Percentiles rank a stretch among this genome's conserved stretches.
Conservation (phyloP, 2,888 invertebrate genomes). For the Anarsia innoxiella region DNA sequence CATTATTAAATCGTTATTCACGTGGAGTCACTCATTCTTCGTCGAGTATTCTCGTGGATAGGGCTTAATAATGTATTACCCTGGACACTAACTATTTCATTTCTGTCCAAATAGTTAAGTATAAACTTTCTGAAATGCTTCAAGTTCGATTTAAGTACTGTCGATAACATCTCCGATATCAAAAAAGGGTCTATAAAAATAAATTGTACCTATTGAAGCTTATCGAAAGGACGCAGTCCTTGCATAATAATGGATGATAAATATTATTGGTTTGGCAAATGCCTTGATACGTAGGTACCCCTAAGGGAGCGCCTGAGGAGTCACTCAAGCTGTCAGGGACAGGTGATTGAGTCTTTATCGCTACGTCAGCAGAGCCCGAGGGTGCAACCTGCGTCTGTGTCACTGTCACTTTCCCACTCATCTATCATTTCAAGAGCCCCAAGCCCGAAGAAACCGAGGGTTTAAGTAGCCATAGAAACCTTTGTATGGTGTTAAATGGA, state of each 20-base stretch:
- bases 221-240: slow-evolving; percentile 39
- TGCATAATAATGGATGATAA: slow-evolving; percentile 41
- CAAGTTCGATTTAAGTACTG: slow-evolving; percentile 6
- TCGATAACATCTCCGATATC: slow-evolving; percentile 13
- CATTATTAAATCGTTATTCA: slow-evolving; percentile 10
- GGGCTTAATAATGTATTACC: too few species aligned
- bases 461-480: slow-evolving; percentile 20
- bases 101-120: too few species aligned
- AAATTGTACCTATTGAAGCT: slow-evolving; percentile 22
- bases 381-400: slow-evolving; percentile 45
- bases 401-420: slow-evolving; percentile 43
- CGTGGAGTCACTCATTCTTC: slow-evolving; percentile 4
- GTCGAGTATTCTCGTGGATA: too few species aligned
- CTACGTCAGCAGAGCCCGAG: slow-evolving; percentile 32
- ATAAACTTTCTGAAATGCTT: too few species aligned
- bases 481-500: not conserved
- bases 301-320: slow-evolving; percentile 28
- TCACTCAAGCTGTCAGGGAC: slow-evolving; percentile 43
- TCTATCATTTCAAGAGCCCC: slow-evolving; percentile 42
- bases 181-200: slow-evolving; percentile 14
- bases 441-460: slow-evolving; percentile 23
- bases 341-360: slow-evolving; percentile 62
- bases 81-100: too few species aligned
- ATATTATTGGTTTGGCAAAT: slow-evolving; percentile 39
- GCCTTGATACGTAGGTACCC: slow-evolving; percentile 34